Conservation (phyloP, 2,888 invertebrate genomes). For the Netelia virgata region DNA sequence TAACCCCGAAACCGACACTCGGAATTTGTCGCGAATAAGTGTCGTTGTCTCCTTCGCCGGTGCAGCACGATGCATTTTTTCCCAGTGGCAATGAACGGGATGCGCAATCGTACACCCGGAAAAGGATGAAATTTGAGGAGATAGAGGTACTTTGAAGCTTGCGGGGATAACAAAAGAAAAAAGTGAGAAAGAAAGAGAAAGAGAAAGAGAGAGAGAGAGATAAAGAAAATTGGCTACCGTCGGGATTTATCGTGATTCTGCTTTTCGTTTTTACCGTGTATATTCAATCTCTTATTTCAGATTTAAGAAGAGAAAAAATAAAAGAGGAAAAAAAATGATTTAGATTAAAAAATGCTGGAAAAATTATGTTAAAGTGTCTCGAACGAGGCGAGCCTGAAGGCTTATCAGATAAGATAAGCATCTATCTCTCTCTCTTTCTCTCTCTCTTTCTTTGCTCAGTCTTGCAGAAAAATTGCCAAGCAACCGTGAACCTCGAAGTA, state of each 20-base stretch:
- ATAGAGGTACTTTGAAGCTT: constrained; percentile 1
- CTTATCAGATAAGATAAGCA: too few species aligned
- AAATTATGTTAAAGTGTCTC: too few species aligned
- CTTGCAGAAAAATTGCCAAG: not conserved
- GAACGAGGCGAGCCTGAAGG: too few species aligned
- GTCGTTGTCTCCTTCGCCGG: constrained; percentile 26
- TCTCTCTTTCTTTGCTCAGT: not conserved
- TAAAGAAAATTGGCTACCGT: too few species aligned
- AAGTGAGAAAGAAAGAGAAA: too few species aligned
- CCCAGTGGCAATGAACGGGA: constrained; percentile 34
- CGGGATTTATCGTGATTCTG: too few species aligned
- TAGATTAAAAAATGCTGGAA: too few species aligned
- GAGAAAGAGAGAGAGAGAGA: not conserved
- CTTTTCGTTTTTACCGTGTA: too few species aligned
- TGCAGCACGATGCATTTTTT: constrained; percentile 1
- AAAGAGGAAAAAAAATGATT: not conserved
- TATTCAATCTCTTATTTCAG: too few species aligned
- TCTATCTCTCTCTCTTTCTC: too few species aligned
- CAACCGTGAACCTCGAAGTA: not conserved
- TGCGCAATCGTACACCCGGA: constrained; percentile 58
- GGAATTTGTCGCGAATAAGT: constrained; percentile 59
- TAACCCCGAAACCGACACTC: constrained; percentile 77
- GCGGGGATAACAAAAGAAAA: not conserved
- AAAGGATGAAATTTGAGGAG: constrained; percentile 60
- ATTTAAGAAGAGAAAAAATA: not conserved